A percentile compares a stretch with the other conserved stretches of the same genome.
These are phyloP conservation scores for Brenthis hecate DNA, from an alignment of 2,888 invertebrate genomes.

Conservation along the genomic window DNA sequence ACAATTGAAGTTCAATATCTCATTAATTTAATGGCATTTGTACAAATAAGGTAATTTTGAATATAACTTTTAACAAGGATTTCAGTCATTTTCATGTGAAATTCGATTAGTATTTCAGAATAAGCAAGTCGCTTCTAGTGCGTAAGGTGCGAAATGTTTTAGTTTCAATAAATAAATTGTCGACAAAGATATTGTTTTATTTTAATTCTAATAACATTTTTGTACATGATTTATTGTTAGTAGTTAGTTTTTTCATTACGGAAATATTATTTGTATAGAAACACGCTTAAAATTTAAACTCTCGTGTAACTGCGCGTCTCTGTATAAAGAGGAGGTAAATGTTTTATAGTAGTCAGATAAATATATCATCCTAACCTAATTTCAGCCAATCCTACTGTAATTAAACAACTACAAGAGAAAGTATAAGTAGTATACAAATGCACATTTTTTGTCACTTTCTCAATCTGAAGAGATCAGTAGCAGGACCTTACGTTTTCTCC, in stretches of 20 bases:
- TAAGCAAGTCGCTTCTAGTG: slow-evolving; percentile 45
- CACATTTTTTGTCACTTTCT: too few species aligned
- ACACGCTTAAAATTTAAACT: too few species aligned
- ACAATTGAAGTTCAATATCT: slow-evolving; percentile 16
- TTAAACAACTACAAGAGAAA: too few species aligned
- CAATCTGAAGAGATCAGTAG: too few species aligned
- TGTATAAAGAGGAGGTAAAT: too few species aligned
- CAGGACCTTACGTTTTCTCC: too few species aligned
- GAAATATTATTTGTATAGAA: too few species aligned
- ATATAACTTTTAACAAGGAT: slow-evolving; percentile 4
- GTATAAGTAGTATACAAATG: too few species aligned
- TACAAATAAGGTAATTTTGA: slow-evolving; percentile 22
- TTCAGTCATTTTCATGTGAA: slow-evolving; percentile 25
- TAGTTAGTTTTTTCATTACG: neutral
- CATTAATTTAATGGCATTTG: slow-evolving; percentile 21
- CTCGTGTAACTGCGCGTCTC: too few species aligned
- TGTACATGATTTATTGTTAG: neutral
- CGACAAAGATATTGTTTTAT: slow-evolving; percentile 40
- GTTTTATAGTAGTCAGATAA: too few species aligned
- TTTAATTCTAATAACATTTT: slow-evolving; percentile 1
- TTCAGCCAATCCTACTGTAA: too few species aligned
- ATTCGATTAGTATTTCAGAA: slow-evolving; percentile 28
- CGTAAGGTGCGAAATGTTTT: slow-evolving; percentile 57
- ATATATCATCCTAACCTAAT: too few species aligned
- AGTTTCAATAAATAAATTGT: slow-evolving; percentile 65